phyloP scores from a whole-genome alignment of 2,797 vertebrate species.

The Micromesistius poutassou region DNA sequence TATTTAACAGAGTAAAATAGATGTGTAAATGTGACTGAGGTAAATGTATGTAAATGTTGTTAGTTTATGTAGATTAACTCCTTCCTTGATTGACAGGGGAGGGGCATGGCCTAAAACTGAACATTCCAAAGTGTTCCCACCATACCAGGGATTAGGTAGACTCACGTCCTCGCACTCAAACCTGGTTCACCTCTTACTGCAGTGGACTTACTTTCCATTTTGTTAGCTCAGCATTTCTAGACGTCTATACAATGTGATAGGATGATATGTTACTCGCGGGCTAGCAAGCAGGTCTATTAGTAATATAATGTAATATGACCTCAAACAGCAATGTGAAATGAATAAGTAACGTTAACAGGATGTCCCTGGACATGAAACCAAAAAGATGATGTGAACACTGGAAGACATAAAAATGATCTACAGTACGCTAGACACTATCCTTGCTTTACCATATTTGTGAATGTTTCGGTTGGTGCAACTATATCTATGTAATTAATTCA shows the following conservation, averaged over 20 bases:
- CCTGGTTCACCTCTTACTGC: not conserved
- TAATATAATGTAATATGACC: not conserved
- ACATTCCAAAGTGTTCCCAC: not conserved
- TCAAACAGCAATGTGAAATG: too few relatives aligned
- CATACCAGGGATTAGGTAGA: not conserved
- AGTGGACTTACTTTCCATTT: not conserved
- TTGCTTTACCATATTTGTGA: too few relatives aligned
- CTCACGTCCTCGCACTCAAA: not conserved
- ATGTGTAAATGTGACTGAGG: not conserved
- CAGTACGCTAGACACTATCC: too few relatives aligned
- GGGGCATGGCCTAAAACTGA: too few relatives aligned
- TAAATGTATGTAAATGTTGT: not conserved
- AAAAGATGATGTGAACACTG: too few relatives aligned
- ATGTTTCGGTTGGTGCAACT: too few relatives aligned
- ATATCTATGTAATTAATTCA: not conserved
- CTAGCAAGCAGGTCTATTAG: not conserved
- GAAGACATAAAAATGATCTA: too few relatives aligned
- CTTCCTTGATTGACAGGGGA: too few relatives aligned
- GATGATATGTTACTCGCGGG: not conserved
- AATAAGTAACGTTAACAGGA: too few relatives aligned
- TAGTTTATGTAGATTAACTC: not conserved
- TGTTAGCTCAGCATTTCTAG: not conserved
- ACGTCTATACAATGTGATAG: not conserved
- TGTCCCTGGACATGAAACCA: too few relatives aligned
- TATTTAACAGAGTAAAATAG: not conserved